Evolutionary conservation across 2,797 vertebrate species (phyloP).

Genomic region (Rousettus madagascariensis): DNA sequence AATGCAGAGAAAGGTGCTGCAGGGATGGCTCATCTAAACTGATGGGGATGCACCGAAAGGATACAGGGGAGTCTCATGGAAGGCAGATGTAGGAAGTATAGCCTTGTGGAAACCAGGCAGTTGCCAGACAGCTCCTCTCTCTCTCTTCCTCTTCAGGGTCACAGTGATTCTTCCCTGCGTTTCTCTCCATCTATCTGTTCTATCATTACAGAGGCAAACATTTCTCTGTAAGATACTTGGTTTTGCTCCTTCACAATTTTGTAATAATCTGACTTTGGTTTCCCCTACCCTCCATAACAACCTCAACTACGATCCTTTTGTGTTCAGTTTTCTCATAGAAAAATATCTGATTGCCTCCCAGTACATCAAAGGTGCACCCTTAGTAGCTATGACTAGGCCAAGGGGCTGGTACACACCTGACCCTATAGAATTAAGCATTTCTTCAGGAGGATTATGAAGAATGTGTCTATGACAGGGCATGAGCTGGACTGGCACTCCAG

Average conservation of each 20-base stretch:
- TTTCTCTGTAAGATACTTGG: neutral
- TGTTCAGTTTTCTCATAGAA: neutral
- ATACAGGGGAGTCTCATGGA: neutral
- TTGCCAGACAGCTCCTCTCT: neutral
- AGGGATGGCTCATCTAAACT: neutral
- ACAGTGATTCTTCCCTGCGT: neutral
- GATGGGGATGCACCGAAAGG: neutral
- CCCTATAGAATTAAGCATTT: neutral
- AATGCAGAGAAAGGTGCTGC: neutral
- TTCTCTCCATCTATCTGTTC: neutral
- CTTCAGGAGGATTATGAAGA: neutral
- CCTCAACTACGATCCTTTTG: neutral
- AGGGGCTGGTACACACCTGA: neutral
- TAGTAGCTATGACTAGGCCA: neutral
- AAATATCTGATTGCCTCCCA: neutral
- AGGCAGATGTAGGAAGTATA: neutral
- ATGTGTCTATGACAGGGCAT: neutral
- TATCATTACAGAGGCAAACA: neutral
- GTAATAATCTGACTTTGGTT: neutral
- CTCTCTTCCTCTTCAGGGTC: neutral
- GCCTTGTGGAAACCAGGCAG: neutral
- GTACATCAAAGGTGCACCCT: neutral
- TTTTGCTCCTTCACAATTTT: neutral
- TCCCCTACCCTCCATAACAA: neutral
- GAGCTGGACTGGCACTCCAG: neutral